Evolutionary conservation across 53 echinoderm and acorn worm species (phyloP), one percentile per base, ranked within the genome.

Genomic region (Holothuria leucospilota): DNA sequence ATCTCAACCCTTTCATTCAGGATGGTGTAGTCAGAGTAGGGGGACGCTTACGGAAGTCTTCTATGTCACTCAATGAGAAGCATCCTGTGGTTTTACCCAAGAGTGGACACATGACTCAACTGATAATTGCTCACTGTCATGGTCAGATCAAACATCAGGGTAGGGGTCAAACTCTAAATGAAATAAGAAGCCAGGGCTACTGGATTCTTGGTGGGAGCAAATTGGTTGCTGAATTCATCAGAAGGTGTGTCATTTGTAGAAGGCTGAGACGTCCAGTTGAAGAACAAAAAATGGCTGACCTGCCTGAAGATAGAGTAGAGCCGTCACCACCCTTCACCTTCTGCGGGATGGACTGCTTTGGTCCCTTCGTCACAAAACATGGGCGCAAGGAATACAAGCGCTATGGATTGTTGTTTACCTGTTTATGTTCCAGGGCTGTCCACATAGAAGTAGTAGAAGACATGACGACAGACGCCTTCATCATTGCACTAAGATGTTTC

Each of bases 251-350:
- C n/a, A n/a, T n/a, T n/a, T n/a, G n/a, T n/a, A n/a, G n/a, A n/a
- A n/a, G n/a, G n/a, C n/a, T n/a, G n/a, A n/a, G n/a, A n/a, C n/a
- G n/a, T n/a, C n/a, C n/a, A n/a, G n/a, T n/a, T n/a, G n/a, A n/a
- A n/a, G n/a, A n/a, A n/a, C n/a, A n/a, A n/a, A n/a, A n/a, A n/a
- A n/a, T n/a, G n/a, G n/a, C n/a, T n/a, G n/a, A n/a, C n/a, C n/a
- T n/a, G n/a, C n/a, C n/a, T n/a, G n/a, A n/a, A n/a, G n/a, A n/a
- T n/a, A n/a, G n/a, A n/a, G n/a, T n/a, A n/a, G n/a, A n/a, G n/a
- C n/a, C n/a, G n/a, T n/a, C n/a, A n/a, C n/a, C n/a, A n/a, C n/a
- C 94, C 29, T 94, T 91, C 51, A 91, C 88, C 4, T 87, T 80
- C 59, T 85, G 74, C 38, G 80, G 93, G 3, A 85, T 93, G 52